These are phyloP conservation scores for Sebastes nivosus DNA, from an alignment of 2,797 vertebrate species.

Conservation along the genomic window DNA sequence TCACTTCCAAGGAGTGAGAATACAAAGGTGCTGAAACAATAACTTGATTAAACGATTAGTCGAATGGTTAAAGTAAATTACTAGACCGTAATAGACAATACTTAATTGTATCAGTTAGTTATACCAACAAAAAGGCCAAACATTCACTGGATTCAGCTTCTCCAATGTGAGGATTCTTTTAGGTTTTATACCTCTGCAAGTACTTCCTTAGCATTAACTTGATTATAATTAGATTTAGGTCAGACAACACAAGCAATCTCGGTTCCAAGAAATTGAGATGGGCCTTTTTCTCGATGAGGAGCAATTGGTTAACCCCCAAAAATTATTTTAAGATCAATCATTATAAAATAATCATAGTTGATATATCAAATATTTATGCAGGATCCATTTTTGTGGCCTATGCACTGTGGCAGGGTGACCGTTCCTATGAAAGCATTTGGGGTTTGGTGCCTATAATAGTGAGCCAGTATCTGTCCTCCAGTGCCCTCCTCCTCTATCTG, in stretches of 20 bases:
- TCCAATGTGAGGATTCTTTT: neutral
- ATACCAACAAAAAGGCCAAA: neutral
- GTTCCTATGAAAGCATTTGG: neutral
- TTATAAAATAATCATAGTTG: neutral
- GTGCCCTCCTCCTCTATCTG: neutral
- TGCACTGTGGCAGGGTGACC: neutral
- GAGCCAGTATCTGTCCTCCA: neutral
- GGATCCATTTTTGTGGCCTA: neutral
- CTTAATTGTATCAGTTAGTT: neutral
- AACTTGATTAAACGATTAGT: neutral
- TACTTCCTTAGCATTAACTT: neutral
- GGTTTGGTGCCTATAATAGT: neutral
- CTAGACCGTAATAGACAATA: neutral
- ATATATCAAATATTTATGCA: neutral
- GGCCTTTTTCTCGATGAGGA: neutral
- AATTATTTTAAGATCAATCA: neutral
- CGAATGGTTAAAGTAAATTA: neutral
- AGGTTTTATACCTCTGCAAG: neutral
- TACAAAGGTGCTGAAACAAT: neutral
- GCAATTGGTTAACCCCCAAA: neutral
- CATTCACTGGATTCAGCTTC: neutral
- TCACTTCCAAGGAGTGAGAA: neutral
- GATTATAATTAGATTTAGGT: neutral
- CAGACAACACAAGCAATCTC: neutral
- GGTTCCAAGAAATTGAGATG: neutral